Percentiles rank a stretch among this genome's conserved stretches.
Conservation (phyloP, 2,888 invertebrate species). For the Catotricha subobsoleta region DNA sequence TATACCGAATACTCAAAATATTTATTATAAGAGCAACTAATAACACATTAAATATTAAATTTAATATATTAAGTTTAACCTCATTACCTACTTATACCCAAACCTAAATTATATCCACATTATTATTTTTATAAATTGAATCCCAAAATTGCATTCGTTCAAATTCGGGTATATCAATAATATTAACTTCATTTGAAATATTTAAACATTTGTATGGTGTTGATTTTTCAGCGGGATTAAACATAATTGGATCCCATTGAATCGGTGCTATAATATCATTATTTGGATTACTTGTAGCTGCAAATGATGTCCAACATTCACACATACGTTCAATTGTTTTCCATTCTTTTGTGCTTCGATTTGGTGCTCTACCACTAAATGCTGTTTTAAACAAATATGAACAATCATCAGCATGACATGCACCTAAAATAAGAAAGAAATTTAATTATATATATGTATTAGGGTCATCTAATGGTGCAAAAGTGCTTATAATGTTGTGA, state of each 20-base stretch:
- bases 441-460: no score
- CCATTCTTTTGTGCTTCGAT: slow-evolving; percentile 22
- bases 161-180: slow-evolving; percentile 5
- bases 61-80: no score
- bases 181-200: slow-evolving; percentile 5
- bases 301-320: slow-evolving; percentile 21
- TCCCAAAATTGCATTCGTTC: slow-evolving; percentile 8
- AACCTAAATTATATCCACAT: neutral
- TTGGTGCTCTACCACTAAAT: slow-evolving; percentile 14
- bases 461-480: no score
- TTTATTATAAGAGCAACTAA: no score
- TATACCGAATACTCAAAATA: no score
- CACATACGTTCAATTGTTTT: slow-evolving; percentile 23
- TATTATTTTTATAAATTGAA: slow-evolving; percentile 5
- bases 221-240: neutral
- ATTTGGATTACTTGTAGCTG: slow-evolving; percentile 22
- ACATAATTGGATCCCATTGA: slow-evolving; percentile 5
- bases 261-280: slow-evolving; percentile 10
- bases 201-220: slow-evolving; percentile 7
- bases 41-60: no score
- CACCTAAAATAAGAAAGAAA: slow-evolving; percentile 14
- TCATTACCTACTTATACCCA: no score
- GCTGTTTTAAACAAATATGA: slow-evolving; percentile 20
- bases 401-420: slow-evolving; percentile 26
- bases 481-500: no score